These are phyloP conservation scores for Ptycholaimellus sp. DNA, from an alignment of 2,888 invertebrate genomes.

Conservation along the genomic window DNA sequence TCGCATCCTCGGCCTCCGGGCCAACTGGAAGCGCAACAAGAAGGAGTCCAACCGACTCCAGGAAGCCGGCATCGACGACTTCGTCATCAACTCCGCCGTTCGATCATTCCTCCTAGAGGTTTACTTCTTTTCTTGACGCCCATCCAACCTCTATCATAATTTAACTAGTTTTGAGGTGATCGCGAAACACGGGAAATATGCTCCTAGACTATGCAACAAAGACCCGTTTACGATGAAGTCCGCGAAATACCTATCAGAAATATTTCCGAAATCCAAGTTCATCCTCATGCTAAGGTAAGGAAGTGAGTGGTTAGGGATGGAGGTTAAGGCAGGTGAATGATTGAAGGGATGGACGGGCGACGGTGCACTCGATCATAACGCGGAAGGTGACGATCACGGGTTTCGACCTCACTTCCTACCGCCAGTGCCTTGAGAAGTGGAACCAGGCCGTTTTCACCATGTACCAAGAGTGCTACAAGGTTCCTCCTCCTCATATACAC, in stretches of 20 bases:
- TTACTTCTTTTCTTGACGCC: neutral
- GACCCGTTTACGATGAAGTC: conserved; percentile 93
- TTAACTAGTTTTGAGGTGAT: conserved; percentile 33
- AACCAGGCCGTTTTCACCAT: conserved; percentile 51
- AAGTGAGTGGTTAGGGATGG: too few species aligned
- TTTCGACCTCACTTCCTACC: conserved; percentile 73
- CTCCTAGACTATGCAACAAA: conserved; percentile 75
- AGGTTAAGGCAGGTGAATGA: too few species aligned
- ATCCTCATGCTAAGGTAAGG: conserved; percentile 90
- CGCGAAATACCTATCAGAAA: conserved; percentile 68
- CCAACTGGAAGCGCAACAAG: conserved; percentile 56
- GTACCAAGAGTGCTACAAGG: conserved; percentile 81
- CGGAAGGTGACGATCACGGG: conserved; percentile 67
- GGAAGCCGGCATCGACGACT: conserved; percentile 75
- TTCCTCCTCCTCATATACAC: too few species aligned
- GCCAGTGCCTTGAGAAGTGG: conserved; percentile 81
- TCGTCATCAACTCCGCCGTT: conserved; percentile 76
- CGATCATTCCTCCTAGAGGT: conserved; percentile 54
- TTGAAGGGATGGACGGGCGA: conserved; percentile 92
- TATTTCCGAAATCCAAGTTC: conserved; percentile 93
- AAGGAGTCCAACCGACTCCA: conserved; percentile 66
- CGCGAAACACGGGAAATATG: conserved; percentile 78
- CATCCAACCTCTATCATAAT: neutral
- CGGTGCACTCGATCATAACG: conserved; percentile 90
- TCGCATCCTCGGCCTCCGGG: conserved; percentile 70